Conservation (phyloP, 1,140 invertebrate species). For the Polyergus mexicanus region DNA sequence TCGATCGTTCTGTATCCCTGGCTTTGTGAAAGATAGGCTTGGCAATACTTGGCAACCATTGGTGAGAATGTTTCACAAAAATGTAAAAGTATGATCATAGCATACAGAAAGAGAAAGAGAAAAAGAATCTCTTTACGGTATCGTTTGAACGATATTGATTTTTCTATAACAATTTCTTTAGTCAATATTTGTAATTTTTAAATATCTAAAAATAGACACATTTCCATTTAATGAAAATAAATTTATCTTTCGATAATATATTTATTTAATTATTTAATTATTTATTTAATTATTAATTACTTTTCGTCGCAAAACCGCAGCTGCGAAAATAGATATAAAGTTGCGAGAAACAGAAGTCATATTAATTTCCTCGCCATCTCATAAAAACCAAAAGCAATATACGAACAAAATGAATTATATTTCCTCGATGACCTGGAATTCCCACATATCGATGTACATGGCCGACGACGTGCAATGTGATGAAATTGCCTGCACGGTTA, state of each 20-base stretch:
- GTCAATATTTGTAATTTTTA: not conserved
- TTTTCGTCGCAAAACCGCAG: not conserved
- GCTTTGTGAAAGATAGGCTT: not conserved
- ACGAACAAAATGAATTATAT: not conserved
- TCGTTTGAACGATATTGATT: not conserved
- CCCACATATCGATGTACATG: not conserved
- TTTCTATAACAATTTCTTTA: not conserved
- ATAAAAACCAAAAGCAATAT: not conserved
- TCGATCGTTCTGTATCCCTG: not conserved
- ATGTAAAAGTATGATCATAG: not conserved
- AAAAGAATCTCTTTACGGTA: not conserved
- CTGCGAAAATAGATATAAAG: not conserved
- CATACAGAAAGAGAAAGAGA: not conserved
- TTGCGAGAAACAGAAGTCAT: not conserved
- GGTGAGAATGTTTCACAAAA: not conserved
- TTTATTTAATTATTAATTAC: slow-evolving; percentile 7
- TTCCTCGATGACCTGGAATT: not conserved
- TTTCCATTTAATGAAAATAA: not conserved
- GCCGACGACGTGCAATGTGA: not conserved
- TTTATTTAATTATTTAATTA: slow-evolving; percentile 5
- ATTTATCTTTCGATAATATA: not conserved
- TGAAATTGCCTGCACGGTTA: slow-evolving; percentile 5
- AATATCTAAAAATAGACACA: not conserved
- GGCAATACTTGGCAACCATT: not conserved
- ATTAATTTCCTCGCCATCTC: not conserved